Conservation (phyloP, 2,888 invertebrate species). For the Diadegma fenestrale region DNA sequence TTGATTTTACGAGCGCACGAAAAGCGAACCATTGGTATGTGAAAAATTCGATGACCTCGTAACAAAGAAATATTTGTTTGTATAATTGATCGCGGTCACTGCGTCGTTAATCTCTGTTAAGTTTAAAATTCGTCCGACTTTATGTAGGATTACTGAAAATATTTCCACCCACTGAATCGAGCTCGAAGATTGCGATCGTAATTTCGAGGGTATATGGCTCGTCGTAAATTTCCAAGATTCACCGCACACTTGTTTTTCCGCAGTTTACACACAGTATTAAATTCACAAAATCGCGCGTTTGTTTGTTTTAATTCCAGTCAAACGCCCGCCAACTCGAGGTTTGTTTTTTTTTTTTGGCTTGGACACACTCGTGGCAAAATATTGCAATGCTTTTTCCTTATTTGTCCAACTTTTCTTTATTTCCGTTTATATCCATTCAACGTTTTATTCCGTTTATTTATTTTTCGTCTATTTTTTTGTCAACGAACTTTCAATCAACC, state of each 20-base stretch:
- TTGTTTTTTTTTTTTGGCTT: not conserved
- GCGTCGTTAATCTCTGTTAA: not conserved
- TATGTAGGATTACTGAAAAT: not conserved
- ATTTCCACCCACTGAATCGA: constrained; percentile 4
- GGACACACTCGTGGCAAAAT: not conserved
- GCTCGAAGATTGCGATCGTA: constrained; percentile 9
- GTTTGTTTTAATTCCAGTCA: not conserved
- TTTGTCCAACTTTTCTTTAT: not conserved
- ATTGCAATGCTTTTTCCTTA: not conserved
- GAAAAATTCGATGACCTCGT: not conserved
- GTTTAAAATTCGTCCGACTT: not conserved
- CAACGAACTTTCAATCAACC: constrained; percentile 49
- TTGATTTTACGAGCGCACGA: constrained; percentile 65
- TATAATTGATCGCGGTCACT: not conserved
- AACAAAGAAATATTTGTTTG: constrained; percentile 7
- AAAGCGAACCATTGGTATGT: not conserved
- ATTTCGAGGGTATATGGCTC: not conserved
- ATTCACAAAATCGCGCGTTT: not conserved
- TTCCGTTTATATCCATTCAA: too few relatives aligned
- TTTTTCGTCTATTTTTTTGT: constrained; percentile 22
- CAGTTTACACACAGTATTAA: not conserved
- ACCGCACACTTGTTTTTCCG: not conserved
- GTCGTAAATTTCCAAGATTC: not conserved
- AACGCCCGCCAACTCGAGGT: not conserved
- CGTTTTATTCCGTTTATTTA: not conserved